A percentile compares a stretch with the other conserved stretches of the same genome.
Evolutionary conservation across 1,140 invertebrate species (phyloP).

Genomic region (Sitobion miscanthi): DNA sequence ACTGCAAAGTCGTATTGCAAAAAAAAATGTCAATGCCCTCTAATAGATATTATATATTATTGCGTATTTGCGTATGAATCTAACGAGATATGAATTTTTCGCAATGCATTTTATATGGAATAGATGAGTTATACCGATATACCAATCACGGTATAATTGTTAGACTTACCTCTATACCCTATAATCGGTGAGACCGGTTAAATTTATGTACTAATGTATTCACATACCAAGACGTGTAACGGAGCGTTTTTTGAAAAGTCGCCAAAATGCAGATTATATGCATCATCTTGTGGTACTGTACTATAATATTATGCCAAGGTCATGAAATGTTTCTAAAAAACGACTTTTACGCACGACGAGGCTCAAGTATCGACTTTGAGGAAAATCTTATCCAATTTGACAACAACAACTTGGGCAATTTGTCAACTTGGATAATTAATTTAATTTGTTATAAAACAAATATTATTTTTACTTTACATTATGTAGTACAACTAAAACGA

Average conservation of each 20-base stretch:
- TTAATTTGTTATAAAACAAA: background rate
- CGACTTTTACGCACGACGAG: background rate
- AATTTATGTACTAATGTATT: constrained; percentile 2
- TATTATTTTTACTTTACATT: background rate
- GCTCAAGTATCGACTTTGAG: background rate
- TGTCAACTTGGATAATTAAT: background rate
- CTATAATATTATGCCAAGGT: background rate
- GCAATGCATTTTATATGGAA: background rate
- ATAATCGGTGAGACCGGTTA: background rate
- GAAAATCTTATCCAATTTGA: background rate
- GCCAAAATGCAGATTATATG: constrained; percentile 19
- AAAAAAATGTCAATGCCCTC: background rate
- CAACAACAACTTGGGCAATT: background rate
- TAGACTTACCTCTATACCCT: background rate
- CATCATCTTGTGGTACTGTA: background rate
- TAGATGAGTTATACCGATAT: background rate
- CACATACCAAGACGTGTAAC: background rate
- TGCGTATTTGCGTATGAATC: background rate
- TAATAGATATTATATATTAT: background rate
- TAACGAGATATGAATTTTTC: background rate
- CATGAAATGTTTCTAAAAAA: background rate
- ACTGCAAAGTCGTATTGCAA: background rate
- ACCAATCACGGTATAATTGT: background rate
- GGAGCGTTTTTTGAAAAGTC: constrained; percentile 21
- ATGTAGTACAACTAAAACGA: background rate